phyloP scores from a whole-genome alignment of 2,113 vertebrate genomes.

The Cairina moschata region DNA sequence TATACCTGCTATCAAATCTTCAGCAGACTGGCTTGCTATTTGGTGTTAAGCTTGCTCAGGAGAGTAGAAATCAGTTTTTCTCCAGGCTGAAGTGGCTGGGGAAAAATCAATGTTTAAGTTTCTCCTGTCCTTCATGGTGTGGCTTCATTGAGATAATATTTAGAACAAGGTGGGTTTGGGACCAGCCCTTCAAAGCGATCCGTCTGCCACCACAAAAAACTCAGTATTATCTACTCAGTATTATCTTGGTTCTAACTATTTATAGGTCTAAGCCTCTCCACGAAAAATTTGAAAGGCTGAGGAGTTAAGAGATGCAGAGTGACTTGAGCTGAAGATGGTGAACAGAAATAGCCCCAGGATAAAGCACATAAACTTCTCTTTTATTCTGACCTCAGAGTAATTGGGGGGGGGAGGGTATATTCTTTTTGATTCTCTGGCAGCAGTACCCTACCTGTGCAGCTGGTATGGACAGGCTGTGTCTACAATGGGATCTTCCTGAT shows the following conservation, averaged over 20 bases:
- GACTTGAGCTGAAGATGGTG: background rate
- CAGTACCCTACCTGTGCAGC: background rate
- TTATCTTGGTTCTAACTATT: background rate
- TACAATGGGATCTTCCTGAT: background rate
- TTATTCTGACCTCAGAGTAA: background rate
- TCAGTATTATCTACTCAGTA: background rate
- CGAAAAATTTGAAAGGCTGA: background rate
- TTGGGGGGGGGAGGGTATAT: background rate
- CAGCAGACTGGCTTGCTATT: accelerated
- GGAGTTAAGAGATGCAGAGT: slow-evolving; percentile 2
- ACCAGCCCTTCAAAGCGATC: background rate
- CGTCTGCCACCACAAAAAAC: background rate
- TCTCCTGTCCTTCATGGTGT: background rate
- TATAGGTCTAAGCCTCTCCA: background rate
- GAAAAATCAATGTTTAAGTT: background rate
- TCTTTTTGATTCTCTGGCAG: background rate
- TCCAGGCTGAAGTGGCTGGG: background rate
- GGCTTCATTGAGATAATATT: background rate
- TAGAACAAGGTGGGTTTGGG: background rate
- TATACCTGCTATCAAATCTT: background rate
- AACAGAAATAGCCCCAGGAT: slow-evolving; percentile 31
- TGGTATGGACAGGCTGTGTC: background rate
- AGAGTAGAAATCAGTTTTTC: background rate
- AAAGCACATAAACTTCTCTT: background rate
- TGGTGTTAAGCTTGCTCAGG: background rate